A percentile compares a stretch with the other conserved stretches of the same genome.
Evolutionary conservation across 2,113 vertebrate genomes (phyloP).

Genomic region (Parotia lawesii): DNA sequence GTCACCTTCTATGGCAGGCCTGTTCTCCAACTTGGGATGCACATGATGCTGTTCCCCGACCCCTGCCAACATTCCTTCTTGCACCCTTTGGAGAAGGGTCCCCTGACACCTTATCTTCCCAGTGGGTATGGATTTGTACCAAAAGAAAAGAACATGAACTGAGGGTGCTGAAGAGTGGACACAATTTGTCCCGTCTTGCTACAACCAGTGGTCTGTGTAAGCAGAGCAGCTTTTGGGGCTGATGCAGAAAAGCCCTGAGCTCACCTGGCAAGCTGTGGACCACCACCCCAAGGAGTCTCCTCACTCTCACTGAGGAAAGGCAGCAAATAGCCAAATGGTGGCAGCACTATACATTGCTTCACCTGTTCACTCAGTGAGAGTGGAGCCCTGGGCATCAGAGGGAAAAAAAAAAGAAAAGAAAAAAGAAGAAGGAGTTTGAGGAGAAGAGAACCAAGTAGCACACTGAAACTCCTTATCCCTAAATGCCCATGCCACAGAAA

Average conservation of each 20-base stretch:
- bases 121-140: neutral
- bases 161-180: neutral
- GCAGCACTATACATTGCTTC: neutral
- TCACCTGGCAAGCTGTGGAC: neutral
- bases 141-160: neutral
- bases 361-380: neutral
- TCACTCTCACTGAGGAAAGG: neutral
- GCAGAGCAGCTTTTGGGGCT: neutral
- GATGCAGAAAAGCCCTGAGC: neutral
- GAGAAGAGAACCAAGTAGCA: neutral
- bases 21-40: neutral
- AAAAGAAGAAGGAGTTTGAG: neutral
- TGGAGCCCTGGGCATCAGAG: fast-evolving
- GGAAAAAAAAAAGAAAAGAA: no score
- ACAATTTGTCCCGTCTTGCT: neutral
- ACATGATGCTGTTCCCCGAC: neutral
- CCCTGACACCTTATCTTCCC: neutral
- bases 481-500: neutral
- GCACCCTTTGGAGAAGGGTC: neutral
- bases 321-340: neutral
- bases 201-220: neutral
- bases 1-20: neutral
- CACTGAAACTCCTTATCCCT: neutral
- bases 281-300: neutral
- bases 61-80: neutral